A percentile compares a stretch with the other conserved stretches of the same genome.
phyloP scores from a whole-genome alignment of 2,113 vertebrate species.

The Sardina pilchardus region DNA sequence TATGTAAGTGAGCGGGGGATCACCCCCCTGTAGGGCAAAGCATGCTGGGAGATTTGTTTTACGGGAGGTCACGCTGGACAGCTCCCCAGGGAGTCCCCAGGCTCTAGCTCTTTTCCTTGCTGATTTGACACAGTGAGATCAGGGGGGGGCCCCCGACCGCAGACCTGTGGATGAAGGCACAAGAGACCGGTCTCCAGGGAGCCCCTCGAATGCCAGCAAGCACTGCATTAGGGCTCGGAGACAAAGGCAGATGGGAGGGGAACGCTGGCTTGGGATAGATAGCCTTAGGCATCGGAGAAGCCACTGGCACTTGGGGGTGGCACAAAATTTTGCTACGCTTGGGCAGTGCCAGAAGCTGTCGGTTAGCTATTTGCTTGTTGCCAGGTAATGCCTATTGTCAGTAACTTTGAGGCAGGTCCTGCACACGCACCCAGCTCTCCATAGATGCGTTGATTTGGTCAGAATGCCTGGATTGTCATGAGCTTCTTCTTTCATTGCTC shows the following conservation, averaged over 20 bases:
- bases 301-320: background rate
- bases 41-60: conserved; percentile 23
- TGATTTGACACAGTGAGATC: conserved; percentile 54
- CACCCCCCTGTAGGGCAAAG: background rate
- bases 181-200: conserved; percentile 54
- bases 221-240: background rate
- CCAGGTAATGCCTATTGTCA: background rate
- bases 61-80: conserved; percentile 29
- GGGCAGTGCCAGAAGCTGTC: background rate
- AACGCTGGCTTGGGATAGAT: background rate
- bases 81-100: conserved; percentile 2
- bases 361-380: background rate
- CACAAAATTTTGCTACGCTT: background rate
- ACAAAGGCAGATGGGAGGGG: background rate
- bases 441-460: background rate
- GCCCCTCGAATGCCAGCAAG: conserved; percentile 59
- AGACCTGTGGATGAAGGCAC: conserved; percentile 51
- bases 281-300: background rate
- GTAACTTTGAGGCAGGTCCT: background rate
- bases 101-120: conserved; percentile 50
- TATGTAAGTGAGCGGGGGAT: background rate
- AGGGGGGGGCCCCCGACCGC: conserved; percentile 48
- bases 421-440: background rate
- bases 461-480: background rate
- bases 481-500: background rate